Evolutionary conservation across 1,140 invertebrate genomes (phyloP).

Genomic region (Pseudobourletiella spinata): DNA sequence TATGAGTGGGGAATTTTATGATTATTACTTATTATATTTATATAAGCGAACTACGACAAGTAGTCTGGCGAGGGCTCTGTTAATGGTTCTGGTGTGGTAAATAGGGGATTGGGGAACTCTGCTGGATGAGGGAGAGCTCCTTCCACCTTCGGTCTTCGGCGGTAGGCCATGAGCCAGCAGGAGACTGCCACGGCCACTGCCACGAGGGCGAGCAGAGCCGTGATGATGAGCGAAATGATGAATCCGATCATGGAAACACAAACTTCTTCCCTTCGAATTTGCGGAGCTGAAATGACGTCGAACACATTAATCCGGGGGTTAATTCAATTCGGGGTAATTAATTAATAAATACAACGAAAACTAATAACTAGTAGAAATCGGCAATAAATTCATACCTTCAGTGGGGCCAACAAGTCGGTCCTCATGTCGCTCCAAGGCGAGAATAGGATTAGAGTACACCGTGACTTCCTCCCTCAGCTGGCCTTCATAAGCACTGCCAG

Average conservation of each 20-base stretch:
- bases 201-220: constrained; percentile 78
- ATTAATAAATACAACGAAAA: no score
- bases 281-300: constrained; percentile 54
- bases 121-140: constrained; percentile 86
- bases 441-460: constrained; percentile 81
- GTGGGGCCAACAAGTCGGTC: constrained; percentile 55
- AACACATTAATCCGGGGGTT: constrained; percentile 22
- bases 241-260: constrained; percentile 88
- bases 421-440: constrained; percentile 76
- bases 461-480: constrained; percentile 85
- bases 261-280: constrained; percentile 68
- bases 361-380: no score
- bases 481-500: constrained; percentile 58
- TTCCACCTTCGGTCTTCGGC: constrained; percentile 68
- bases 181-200: constrained; percentile 88
- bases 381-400: constrained; percentile 61
- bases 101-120: constrained; percentile 88
- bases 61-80: constrained; percentile 73
- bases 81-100: constrained; percentile 63
- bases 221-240: constrained; percentile 82
- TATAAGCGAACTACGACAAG: constrained; percentile 39
- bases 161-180: constrained; percentile 88
- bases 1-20: no score
- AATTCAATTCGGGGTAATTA: no score
- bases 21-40: no score